Evolutionary conservation across 2,113 vertebrate species (phyloP).

Genomic region (Peucedramus taeniatus): DNA sequence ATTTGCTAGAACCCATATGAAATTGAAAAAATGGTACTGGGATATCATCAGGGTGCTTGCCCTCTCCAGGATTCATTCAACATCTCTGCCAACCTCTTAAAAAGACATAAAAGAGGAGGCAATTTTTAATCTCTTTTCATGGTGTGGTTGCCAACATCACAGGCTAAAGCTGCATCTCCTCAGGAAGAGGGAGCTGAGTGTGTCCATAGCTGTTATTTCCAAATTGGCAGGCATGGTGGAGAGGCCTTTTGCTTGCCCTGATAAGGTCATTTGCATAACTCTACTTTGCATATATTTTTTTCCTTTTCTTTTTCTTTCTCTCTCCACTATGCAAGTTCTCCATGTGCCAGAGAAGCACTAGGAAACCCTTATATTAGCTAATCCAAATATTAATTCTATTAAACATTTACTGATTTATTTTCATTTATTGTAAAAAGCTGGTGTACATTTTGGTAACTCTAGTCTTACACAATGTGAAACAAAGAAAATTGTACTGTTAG

Average conservation of each 20-base stretch:
- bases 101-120: conserved; percentile 6
- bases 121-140: conserved; percentile 36
- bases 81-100: not conserved
- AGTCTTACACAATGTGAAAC: not conserved
- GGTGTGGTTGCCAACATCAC: not conserved
- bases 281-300: conserved; percentile 17
- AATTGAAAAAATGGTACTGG: not conserved
- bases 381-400: not conserved
- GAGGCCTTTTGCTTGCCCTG: conserved; percentile 38
- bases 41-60: not conserved
- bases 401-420: not conserved
- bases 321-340: not conserved
- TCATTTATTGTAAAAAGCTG: not conserved
- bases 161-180: conserved; percentile 22
- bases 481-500: not conserved
- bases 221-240: not conserved
- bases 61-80: not conserved
- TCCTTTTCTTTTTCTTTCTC: not conserved
- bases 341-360: not conserved
- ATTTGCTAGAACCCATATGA: not conserved
- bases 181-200: not conserved
- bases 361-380: not conserved
- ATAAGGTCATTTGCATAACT: conserved; percentile 51
- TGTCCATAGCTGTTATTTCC: not conserved
- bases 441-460: not conserved